Percentiles rank a stretch among this genome's conserved stretches.
Evolutionary conservation across 2,888 invertebrate species (phyloP).

Genomic region (Cryptocheilus praepositus): DNA sequence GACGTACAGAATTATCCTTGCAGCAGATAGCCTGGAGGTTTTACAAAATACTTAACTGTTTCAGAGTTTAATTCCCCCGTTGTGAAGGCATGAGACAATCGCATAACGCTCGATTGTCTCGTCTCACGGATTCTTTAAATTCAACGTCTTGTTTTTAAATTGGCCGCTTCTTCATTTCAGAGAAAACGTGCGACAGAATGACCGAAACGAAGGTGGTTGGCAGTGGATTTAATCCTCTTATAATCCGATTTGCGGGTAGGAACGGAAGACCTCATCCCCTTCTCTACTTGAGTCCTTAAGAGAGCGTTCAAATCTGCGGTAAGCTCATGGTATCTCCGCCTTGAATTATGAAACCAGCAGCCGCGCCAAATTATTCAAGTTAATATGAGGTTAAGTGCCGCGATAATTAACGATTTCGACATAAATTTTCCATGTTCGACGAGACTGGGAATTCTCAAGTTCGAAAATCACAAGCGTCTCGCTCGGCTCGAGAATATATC

Average conservation of each 20-base stretch:
- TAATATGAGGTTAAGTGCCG: constrained; percentile 27
- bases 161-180: constrained; percentile 20
- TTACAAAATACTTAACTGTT: no score
- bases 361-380: constrained; percentile 27
- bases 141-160: constrained; percentile 35
- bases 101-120: constrained; percentile 1
- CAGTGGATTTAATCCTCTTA: constrained; percentile 40
- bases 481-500: no score
- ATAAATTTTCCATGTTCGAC: background rate
- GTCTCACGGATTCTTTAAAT: constrained; percentile 17
- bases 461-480: no score
- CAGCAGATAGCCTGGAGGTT: no score
- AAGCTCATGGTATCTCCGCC: constrained; percentile 24
- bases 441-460: background rate
- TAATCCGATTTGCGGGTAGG: constrained; percentile 45
- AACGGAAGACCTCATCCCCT: constrained; percentile 27
- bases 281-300: constrained; percentile 18
- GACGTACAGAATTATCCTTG: no score
- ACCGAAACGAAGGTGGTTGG: constrained; percentile 26
- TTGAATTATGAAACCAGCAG: constrained; percentile 33
- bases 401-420: constrained; percentile 20
- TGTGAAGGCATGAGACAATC: no score
- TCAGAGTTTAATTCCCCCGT: no score
- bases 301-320: constrained; percentile 33
- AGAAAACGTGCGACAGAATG: constrained; percentile 14